Conservation (phyloP, 2,113 vertebrate species). For the Sinocyclocheilus grahami region DNA sequence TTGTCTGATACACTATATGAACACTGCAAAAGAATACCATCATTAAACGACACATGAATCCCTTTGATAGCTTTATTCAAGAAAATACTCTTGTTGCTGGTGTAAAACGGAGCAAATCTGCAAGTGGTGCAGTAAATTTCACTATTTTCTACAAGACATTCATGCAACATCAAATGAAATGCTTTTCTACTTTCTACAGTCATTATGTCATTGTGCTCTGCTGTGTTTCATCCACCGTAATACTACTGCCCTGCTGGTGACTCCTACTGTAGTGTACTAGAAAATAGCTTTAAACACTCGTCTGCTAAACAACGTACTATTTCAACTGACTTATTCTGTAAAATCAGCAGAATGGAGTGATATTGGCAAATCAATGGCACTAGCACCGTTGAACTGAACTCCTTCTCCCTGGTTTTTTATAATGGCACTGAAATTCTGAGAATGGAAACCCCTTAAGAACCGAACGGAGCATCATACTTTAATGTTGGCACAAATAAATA, state of each 20-base stretch:
- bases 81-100: constrained; percentile 43
- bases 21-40: background rate
- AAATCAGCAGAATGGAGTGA: background rate
- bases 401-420: background rate
- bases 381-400: background rate
- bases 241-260: constrained; percentile 1
- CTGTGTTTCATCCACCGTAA: background rate
- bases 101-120: constrained; percentile 20
- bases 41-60: background rate
- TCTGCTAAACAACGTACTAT: background rate
- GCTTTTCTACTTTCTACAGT: constrained; percentile 22
- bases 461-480: background rate
- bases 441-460: background rate
- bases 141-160: constrained; percentile 38
- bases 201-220: background rate
- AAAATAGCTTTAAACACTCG: constrained; percentile 16
- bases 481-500: constrained; percentile 26
- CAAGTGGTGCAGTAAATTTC: constrained; percentile 28
- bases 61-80: constrained; percentile 45
- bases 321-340: background rate
- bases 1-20: too few species aligned
- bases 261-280: constrained; percentile 9
- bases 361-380: background rate
- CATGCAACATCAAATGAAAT: constrained; percentile 46
- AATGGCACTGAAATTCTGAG: background rate